These are phyloP conservation scores for Dysidea cf. avara DNA, from an alignment of 37 sponge, comb jelly and placozoan genomes.

Conservation along the genomic window DNA sequence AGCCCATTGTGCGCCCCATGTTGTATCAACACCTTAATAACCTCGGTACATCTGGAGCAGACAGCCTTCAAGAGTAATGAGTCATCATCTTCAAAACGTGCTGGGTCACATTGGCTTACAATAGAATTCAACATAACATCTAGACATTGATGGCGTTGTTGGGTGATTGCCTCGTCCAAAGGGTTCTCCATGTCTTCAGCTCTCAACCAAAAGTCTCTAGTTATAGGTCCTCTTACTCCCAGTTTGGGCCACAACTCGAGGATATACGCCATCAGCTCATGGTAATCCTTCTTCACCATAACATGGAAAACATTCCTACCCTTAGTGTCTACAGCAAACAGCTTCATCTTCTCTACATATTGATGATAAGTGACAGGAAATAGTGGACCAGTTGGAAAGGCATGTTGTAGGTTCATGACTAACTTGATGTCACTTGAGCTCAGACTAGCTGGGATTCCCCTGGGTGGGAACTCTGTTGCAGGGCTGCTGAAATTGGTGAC, in stretches of 20 bases:
- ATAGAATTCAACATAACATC: conserved; percentile 30
- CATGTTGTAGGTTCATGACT: background rate
- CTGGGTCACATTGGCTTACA: background rate
- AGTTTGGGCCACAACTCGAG: conserved; percentile 6
- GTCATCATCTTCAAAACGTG: conserved; percentile 17
- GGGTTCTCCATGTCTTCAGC: conserved; percentile 1
- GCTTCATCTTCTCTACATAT: conserved; percentile 9
- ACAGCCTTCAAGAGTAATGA: conserved; percentile 37
- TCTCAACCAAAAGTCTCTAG: too few relatives aligned
- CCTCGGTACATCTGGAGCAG: conserved; percentile 3
- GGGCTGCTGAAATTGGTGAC: too few relatives aligned
- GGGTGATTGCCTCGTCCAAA: conserved; percentile 45
- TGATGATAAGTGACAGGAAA: background rate
- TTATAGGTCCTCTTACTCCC: too few relatives aligned
- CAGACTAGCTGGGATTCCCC: too few relatives aligned
- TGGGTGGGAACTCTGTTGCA: too few relatives aligned
- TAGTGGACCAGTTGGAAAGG: background rate
- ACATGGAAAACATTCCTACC: conserved; percentile 59
- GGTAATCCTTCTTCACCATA: conserved; percentile 31
- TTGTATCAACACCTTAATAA: conserved; percentile 43
- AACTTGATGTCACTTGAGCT: too few relatives aligned
- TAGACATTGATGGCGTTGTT: conserved; percentile 21
- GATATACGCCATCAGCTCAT: conserved; percentile 29
- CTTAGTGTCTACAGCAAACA: conserved; percentile 10
- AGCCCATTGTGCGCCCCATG: conserved; percentile 43